Percentiles rank a stretch among this genome's conserved stretches.
Evolutionary conservation across 2,888 invertebrate species (phyloP).

Genomic region (Tipula unca): DNA sequence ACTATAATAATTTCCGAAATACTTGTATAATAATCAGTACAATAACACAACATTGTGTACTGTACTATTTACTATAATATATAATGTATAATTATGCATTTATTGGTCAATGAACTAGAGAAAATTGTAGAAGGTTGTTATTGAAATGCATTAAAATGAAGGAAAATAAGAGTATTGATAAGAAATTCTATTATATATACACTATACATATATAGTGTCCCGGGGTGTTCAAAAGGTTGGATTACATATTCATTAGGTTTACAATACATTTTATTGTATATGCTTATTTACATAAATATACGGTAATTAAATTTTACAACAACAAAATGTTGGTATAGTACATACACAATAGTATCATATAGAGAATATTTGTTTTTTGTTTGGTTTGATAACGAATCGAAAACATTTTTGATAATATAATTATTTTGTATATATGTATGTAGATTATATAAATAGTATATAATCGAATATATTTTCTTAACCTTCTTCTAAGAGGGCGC

Average conservation of each 20-base stretch:
- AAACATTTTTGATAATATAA: not conserved
- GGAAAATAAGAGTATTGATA: not conserved
- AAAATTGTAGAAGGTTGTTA: not conserved
- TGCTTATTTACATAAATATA: not conserved
- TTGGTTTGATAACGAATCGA: not conserved
- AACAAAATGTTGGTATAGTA: not conserved
- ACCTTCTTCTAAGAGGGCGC: not conserved
- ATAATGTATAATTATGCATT: not conserved
- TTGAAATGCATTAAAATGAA: not conserved
- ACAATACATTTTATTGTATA: not conserved
- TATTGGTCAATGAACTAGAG: not conserved
- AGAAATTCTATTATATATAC: not conserved
- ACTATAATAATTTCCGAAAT: not conserved
- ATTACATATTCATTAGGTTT: not conserved
- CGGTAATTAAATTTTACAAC: not conserved
- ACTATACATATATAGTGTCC: not conserved
- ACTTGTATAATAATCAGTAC: not conserved
- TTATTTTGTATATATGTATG: not conserved
- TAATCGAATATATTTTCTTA: not conserved
- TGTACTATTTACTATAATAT: not conserved
- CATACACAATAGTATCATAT: not conserved
- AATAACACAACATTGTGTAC: not conserved
- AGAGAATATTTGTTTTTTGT: not conserved
- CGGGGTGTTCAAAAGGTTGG: not conserved
- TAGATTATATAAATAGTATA: not conserved